phyloP scores from a whole-genome alignment of 2,888 invertebrate species.

The Automeris io region DNA sequence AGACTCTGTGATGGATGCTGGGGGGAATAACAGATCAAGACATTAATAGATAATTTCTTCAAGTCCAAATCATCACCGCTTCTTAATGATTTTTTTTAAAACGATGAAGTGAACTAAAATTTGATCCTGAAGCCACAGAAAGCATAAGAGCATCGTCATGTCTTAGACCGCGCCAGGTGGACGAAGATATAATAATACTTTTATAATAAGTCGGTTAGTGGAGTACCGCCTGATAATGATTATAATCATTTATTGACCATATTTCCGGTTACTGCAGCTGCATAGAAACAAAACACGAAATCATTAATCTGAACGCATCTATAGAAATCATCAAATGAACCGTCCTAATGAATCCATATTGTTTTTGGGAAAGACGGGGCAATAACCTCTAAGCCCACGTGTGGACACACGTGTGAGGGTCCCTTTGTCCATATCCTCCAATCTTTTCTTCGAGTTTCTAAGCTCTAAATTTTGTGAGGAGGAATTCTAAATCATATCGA shows the following conservation, averaged over 20 bases:
- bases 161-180: neutral
- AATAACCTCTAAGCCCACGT: conserved; percentile 55
- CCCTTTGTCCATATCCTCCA: conserved; percentile 53
- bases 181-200: neutral
- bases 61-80: too few species aligned
- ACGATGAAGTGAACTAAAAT: too few species aligned
- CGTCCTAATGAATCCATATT: conserved; percentile 44
- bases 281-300: conserved; percentile 43
- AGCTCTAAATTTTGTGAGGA: conserved; percentile 52
- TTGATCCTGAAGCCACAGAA: too few species aligned
- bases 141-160: too few species aligned
- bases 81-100: too few species aligned
- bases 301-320: conserved; percentile 17
- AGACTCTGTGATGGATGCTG: too few species aligned
- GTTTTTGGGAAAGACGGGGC: conserved; percentile 38
- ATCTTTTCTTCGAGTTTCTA: conserved; percentile 50
- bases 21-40: too few species aligned
- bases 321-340: conserved; percentile 21
- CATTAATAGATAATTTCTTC: too few species aligned
- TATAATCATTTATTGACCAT: conserved; percentile 23
- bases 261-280: conserved; percentile 45
- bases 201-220: neutral
- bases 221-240: conserved; percentile 4
- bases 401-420: conserved; percentile 56
- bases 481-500: conserved; percentile 34